These are phyloP conservation scores for Myotis findleyi DNA, from an alignment of 2,797 vertebrate species.

Conservation along the genomic window DNA sequence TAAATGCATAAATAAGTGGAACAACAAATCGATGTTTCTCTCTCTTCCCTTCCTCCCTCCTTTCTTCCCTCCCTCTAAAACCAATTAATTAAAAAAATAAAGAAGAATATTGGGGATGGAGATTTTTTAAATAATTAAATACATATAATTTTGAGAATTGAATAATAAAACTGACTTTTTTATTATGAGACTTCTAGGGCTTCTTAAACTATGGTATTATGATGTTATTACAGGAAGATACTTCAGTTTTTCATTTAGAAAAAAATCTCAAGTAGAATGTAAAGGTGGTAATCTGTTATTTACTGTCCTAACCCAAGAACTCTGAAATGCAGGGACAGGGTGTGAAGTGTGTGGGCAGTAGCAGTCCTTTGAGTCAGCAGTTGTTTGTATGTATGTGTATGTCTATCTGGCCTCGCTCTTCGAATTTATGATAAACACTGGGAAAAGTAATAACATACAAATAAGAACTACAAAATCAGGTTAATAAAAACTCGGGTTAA, in stretches of 20 bases:
- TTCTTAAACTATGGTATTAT: background rate
- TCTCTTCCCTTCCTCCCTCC: background rate
- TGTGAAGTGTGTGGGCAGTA: background rate
- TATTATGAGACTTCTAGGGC: background rate
- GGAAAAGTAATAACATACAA: background rate
- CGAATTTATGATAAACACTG: background rate
- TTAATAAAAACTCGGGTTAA: background rate
- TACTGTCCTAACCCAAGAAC: background rate
- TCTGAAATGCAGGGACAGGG: background rate
- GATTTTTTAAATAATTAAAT: background rate
- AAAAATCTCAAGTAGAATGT: background rate
- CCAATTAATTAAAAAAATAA: background rate
- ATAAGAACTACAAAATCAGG: background rate
- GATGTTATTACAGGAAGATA: background rate
- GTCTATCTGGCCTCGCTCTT: background rate
- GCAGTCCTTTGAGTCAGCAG: background rate
- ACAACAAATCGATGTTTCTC: background rate
- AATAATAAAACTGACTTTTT: slow-evolving; percentile 66
- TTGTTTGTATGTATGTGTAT: background rate
- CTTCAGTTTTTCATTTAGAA: background rate
- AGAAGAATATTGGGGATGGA: background rate
- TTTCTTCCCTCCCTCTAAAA: background rate
- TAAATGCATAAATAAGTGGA: background rate
- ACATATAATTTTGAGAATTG: slow-evolving; percentile 57
- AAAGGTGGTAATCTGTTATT: background rate